These are phyloP conservation scores for Colius striatus DNA, from an alignment of 2,113 vertebrate species.

Conservation along the genomic window DNA sequence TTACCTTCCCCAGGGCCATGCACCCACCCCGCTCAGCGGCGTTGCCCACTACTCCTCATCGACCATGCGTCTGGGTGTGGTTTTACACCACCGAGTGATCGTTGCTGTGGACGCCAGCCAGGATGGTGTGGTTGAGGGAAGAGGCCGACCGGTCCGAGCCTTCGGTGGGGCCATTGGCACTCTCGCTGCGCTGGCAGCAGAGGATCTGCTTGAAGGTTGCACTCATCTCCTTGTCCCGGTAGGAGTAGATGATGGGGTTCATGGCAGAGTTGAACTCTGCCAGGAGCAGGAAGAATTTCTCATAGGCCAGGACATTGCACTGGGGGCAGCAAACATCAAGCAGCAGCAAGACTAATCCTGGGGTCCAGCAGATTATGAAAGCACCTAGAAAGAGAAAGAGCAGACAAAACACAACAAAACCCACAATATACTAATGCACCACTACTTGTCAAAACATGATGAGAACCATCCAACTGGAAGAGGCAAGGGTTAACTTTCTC, in stretches of 20 bases:
- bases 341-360: conserved; percentile 92
- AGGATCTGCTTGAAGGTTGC: conserved; percentile 97
- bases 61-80: background rate
- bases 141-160: conserved; percentile 94
- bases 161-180: conserved; percentile 85
- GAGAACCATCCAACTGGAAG: background rate
- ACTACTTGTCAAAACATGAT: background rate
- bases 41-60: background rate
- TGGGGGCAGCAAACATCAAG: conserved; percentile 92
- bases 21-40: background rate
- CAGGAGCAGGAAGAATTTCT: conserved; percentile 97
- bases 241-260: conserved; percentile 99
- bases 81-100: conserved; percentile 94
- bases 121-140: conserved; percentile 94
- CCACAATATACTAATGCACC: background rate
- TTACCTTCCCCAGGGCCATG: background rate
- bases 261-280: conserved; percentile 98
- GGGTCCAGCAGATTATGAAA: conserved; percentile 98
- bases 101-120: conserved; percentile 88
- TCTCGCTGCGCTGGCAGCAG: conserved; percentile 93
- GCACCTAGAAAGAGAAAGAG: conserved; percentile 80
- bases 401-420: background rate
- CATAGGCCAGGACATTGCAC: conserved; percentile 91
- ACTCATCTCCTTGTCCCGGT: conserved; percentile 99
- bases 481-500: background rate